These are phyloP conservation scores for Dryobota labecula DNA, from an alignment of 2,888 invertebrate genomes.

Conservation along the genomic window DNA sequence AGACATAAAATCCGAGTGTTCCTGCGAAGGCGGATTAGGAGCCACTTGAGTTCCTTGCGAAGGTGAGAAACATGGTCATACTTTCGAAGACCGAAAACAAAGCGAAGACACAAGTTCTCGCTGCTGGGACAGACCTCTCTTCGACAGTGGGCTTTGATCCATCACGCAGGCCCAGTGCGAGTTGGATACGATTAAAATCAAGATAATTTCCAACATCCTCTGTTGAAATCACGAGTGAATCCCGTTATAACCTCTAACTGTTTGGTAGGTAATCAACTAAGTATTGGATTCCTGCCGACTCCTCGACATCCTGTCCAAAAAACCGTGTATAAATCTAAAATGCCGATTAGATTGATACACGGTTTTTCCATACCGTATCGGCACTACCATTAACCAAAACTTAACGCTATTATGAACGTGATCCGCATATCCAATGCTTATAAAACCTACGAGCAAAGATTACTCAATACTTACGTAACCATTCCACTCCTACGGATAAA, in stretches of 20 bases:
- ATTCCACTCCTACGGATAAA: slow-evolving; percentile 30
- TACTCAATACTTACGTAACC: slow-evolving; percentile 26
- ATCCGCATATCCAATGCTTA: slow-evolving; percentile 8
- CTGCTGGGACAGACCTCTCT: no score
- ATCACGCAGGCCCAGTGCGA: no score
- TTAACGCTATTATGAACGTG: slow-evolving; percentile 26
- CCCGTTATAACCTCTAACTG: neutral
- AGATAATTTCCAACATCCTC: neutral
- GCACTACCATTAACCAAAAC: slow-evolving; percentile 9
- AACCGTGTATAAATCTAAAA: slow-evolving; percentile 3
- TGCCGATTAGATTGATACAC: neutral
- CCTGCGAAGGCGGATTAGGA: no score
- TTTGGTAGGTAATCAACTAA: neutral
- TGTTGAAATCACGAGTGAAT: neutral
- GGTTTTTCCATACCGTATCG: no score
- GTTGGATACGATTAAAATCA: no score
- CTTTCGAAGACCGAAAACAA: no score
- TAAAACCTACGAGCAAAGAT: slow-evolving; percentile 28
- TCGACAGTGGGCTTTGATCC: no score
- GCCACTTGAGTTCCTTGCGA: no score
- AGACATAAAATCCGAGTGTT: no score
- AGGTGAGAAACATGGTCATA: no score
- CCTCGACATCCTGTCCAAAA: slow-evolving; percentile 6
- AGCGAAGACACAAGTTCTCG: no score
- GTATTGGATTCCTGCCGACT: neutral